phyloP scores from a whole-genome alignment of 2,113 vertebrate species.

The Leptosomus discolor region DNA sequence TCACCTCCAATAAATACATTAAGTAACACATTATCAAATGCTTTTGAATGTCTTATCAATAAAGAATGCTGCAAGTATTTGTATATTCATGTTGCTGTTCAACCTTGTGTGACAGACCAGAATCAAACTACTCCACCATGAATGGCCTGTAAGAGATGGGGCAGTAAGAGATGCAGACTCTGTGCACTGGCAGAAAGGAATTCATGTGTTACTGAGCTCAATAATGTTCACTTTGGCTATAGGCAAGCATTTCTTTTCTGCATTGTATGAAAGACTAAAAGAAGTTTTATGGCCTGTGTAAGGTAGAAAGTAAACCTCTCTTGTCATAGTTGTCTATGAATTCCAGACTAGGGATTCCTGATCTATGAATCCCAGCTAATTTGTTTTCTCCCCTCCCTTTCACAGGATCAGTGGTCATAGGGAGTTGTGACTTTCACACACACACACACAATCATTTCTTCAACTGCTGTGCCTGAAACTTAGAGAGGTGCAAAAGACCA shows the following conservation, averaged over 20 bases:
- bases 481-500: not conserved
- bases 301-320: slow-evolving; percentile 4
- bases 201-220: not conserved
- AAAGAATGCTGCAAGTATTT: slow-evolving; percentile 22
- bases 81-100: slow-evolving; percentile 8
- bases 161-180: not conserved
- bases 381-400: not conserved
- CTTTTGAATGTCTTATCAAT: slow-evolving; percentile 19
- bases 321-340: not conserved
- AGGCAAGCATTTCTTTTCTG: not conserved
- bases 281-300: slow-evolving; percentile 30
- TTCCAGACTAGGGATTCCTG: not conserved
- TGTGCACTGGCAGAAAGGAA: not conserved
- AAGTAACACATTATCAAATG: slow-evolving; percentile 8
- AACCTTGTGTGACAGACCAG: not conserved
- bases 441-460: not conserved
- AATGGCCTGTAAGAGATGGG: not conserved
- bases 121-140: not conserved
- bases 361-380: not conserved
- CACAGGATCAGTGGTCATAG: not conserved
- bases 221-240: not conserved
- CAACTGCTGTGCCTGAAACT: not conserved
- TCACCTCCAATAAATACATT: not conserved
- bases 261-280: not conserved
- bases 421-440: not conserved